Evolutionary conservation across 1,140 invertebrate species (phyloP).

Genomic region (Solenopsis invicta): DNA sequence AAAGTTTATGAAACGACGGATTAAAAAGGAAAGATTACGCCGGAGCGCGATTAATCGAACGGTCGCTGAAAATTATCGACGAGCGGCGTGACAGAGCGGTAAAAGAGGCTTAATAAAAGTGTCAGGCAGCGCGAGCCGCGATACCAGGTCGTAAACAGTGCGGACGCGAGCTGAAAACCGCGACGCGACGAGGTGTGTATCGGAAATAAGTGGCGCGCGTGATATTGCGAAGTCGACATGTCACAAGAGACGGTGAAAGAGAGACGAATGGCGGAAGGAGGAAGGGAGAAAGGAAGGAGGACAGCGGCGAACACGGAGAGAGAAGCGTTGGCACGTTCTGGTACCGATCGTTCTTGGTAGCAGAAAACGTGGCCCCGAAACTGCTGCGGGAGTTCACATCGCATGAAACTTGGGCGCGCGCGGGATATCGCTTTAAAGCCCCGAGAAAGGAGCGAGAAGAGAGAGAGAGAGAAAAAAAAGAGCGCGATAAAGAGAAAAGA

Average conservation of each 20-base stretch:
- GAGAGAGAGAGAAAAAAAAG: too few relatives aligned
- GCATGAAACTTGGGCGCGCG: conserved; percentile 1
- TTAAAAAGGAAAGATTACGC: neutral
- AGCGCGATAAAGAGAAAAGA: conserved; percentile 12
- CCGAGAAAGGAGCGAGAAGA: conserved; percentile 46
- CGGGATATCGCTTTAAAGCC: neutral
- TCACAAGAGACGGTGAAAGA: conserved; percentile 51
- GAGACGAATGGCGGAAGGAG: conserved; percentile 2
- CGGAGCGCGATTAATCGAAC: neutral
- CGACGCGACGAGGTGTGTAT: conserved; percentile 35
- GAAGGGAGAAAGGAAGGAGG: conserved; percentile 28
- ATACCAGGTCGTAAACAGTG: conserved; percentile 17
- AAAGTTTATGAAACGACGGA: neutral
- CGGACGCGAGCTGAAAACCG: conserved; percentile 44
- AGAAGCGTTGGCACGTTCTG: conserved; percentile 43
- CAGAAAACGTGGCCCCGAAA: conserved; percentile 18
- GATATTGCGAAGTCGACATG: conserved; percentile 62
- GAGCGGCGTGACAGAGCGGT: neutral
- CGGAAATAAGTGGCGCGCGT: conserved; percentile 53
- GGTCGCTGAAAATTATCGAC: neutral
- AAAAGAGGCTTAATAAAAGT: conserved; percentile 23
- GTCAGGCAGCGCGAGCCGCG: neutral
- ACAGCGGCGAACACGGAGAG: neutral
- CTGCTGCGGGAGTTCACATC: neutral
- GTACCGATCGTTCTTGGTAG: conserved; percentile 8